A percentile compares a stretch with the other conserved stretches of the same genome.
These are phyloP conservation scores for Lagorchestes hirsutus DNA, from an alignment of 2,797 vertebrate species.

Conservation along the genomic window DNA sequence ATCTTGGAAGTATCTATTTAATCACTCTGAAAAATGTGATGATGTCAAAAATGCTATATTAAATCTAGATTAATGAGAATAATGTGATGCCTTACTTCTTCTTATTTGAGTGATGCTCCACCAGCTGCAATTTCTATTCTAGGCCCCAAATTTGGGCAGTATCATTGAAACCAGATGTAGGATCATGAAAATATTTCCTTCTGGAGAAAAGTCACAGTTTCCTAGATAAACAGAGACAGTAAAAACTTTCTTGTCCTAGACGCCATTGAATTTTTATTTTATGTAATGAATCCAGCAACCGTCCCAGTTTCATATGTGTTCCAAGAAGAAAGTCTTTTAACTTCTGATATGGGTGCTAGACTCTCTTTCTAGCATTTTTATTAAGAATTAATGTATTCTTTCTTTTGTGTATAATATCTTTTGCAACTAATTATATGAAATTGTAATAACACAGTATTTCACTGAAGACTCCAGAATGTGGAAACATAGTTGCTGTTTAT, in stretches of 20 bases:
- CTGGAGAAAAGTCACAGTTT: neutral
- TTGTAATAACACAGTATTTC: neutral
- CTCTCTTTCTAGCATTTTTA: neutral
- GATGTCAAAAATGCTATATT: neutral
- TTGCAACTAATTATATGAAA: neutral
- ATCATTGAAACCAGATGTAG: neutral
- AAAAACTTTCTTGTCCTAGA: neutral
- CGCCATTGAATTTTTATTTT: neutral
- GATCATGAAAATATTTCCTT: slow-evolving; percentile 32
- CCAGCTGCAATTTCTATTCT: neutral
- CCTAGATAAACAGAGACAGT: neutral
- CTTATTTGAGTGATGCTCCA: neutral
- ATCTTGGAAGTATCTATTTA: neutral
- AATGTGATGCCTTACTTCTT: slow-evolving; percentile 20
- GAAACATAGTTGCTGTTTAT: neutral
- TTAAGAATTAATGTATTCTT: neutral
- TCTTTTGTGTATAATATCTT: neutral
- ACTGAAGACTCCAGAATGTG: neutral
- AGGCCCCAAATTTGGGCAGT: neutral
- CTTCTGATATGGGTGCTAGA: neutral
- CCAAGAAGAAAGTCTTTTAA: neutral
- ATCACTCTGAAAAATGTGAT: neutral
- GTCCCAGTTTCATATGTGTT: neutral
- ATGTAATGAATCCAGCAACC: neutral
- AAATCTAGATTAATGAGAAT: neutral